Evolutionary conservation across 2,888 invertebrate species (phyloP).

Genomic region (Itoplectis maculator): DNA sequence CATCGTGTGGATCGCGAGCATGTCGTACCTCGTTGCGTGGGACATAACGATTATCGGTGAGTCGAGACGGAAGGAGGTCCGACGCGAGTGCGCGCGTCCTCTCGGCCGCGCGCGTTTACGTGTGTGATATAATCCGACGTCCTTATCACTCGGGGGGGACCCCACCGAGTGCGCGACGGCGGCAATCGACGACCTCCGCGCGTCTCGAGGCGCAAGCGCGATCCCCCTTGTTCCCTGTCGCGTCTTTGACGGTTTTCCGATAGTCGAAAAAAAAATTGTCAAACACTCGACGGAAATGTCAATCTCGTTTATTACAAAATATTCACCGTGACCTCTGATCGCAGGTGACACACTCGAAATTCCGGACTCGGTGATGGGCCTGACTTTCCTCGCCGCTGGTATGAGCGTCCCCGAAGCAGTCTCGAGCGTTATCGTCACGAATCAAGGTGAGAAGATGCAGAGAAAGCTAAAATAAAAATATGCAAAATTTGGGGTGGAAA

Average conservation of each 20-base stretch:
- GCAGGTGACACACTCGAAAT: slow-evolving; percentile 91
- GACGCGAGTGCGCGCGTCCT: background rate
- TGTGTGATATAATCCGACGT: slow-evolving; percentile 24
- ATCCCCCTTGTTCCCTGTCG: slow-evolving; percentile 19
- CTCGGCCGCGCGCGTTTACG: background rate
- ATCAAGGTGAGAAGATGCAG: slow-evolving; percentile 87
- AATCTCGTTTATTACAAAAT: too few species aligned
- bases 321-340: too few species aligned
- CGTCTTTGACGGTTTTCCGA: background rate
- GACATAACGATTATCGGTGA: slow-evolving; percentile 92
- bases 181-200: slow-evolving; percentile 17
- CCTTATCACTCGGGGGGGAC: slow-evolving; percentile 9
- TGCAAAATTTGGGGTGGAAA: background rate
- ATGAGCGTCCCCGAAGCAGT: slow-evolving; percentile 95
- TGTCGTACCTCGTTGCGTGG: slow-evolving; percentile 95
- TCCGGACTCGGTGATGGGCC: slow-evolving; percentile 94
- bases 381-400: slow-evolving; percentile 94
- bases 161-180: background rate
- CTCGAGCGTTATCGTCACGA: slow-evolving; percentile 93
- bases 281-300: too few species aligned
- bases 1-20: slow-evolving; percentile 92
- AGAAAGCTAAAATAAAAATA: background rate
- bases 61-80: slow-evolving; percentile 51
- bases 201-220: slow-evolving; percentile 9
- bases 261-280: too few species aligned